Conservation (phyloP, 1,140 invertebrate species). For the Pseudomyrmex pallidus region DNA sequence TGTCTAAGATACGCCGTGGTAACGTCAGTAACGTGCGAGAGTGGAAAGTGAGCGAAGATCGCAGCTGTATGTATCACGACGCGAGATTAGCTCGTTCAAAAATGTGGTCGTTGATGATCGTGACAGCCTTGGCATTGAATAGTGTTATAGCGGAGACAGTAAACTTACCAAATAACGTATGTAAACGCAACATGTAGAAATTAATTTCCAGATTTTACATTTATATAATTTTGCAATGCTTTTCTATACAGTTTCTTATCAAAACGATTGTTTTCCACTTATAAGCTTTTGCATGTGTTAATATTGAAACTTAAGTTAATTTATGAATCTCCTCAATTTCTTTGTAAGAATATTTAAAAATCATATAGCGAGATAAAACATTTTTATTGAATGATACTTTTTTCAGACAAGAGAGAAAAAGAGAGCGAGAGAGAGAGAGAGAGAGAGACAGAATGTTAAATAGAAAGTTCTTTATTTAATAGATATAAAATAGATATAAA, state of each 20-base stretch:
- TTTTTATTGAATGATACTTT: constrained; percentile 3
- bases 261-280: background rate
- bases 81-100: background rate
- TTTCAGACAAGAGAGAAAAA: background rate
- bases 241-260: background rate
- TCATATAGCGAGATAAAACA: background rate
- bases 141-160: constrained; percentile 34
- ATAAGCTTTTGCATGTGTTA: too few species aligned
- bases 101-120: constrained; percentile 56
- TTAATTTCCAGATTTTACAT: too few species aligned
- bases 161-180: constrained; percentile 52
- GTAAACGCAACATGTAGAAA: background rate
- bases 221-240: background rate
- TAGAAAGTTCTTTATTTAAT: background rate
- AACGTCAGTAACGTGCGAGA: constrained; percentile 34
- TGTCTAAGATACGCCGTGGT: constrained; percentile 17
- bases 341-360: background rate
- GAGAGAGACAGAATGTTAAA: too few species aligned
- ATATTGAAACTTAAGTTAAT: background rate
- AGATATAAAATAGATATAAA: background rate
- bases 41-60: constrained; percentile 16
- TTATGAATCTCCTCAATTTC: background rate
- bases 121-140: constrained; percentile 43
- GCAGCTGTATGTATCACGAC: background rate
- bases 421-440: background rate